Conservation (phyloP, 92 coral and sea anemone genomes). For the Epizoanthus ramosus region DNA sequence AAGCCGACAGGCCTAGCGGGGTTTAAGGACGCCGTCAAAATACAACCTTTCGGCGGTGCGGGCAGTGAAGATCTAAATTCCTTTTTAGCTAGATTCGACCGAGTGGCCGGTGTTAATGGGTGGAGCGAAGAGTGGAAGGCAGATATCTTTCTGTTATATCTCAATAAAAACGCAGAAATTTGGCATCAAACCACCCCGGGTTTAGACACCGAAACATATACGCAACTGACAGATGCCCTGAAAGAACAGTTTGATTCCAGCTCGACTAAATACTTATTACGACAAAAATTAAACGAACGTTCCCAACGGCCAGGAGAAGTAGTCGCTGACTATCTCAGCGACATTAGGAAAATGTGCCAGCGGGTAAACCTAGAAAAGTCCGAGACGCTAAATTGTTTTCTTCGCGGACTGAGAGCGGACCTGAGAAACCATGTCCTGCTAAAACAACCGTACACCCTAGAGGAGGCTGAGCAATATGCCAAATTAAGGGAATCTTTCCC, state of each 20-base stretch:
- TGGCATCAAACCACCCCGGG: not conserved
- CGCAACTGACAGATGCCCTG: not conserved
- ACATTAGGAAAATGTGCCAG: not conserved
- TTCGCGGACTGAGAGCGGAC: not conserved
- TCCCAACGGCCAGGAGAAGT: not conserved
- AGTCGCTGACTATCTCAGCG: not conserved
- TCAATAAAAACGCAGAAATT: not conserved
- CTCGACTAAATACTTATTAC: not conserved
- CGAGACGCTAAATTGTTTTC: not conserved
- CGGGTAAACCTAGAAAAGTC: not conserved
- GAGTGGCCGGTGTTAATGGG: not conserved
- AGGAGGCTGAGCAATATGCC: not conserved
- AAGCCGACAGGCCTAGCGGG: too few species aligned
- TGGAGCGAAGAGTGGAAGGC: not conserved
- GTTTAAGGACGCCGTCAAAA: not conserved
- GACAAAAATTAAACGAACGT: not conserved
- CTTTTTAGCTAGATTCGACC: not conserved
- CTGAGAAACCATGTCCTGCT: not conserved
- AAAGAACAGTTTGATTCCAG: not conserved
- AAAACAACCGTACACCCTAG: not conserved
- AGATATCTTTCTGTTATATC: not conserved
- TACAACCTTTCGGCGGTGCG: not conserved
- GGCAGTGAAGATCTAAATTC: not conserved
- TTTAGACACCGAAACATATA: not conserved
- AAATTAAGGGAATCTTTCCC: not conserved